phyloP scores from a whole-genome alignment of 2,797 vertebrate genomes.

The Crax fasciolata region DNA sequence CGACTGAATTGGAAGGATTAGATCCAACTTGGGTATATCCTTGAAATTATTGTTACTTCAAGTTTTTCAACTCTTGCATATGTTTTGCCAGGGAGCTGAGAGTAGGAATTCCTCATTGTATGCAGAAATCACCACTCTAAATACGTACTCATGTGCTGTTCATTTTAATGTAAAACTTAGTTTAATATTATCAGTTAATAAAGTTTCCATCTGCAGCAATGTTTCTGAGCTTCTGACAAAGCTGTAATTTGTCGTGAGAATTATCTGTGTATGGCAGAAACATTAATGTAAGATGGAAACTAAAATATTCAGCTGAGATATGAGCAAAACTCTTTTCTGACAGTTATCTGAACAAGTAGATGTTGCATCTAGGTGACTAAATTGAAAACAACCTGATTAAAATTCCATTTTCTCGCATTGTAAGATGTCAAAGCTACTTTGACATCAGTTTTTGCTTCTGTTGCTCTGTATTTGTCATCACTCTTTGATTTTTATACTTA shows the following conservation, averaged over 20 bases:
- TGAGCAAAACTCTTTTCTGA: neutral
- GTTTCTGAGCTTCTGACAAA: neutral
- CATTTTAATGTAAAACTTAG: neutral
- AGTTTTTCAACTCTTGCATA: neutral
- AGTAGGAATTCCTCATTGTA: neutral
- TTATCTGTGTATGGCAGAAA: neutral
- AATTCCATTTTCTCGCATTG: neutral
- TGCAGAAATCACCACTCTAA: neutral
- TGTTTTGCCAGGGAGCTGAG: neutral
- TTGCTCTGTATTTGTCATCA: neutral
- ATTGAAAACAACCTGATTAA: neutral
- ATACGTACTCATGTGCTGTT: neutral
- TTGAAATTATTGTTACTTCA: neutral
- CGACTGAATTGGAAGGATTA: neutral
- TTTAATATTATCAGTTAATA: neutral
- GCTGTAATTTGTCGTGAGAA: neutral
- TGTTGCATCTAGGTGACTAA: neutral
- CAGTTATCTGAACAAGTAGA: neutral
- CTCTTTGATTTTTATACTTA: neutral
- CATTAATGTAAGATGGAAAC: neutral
- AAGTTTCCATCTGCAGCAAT: neutral
- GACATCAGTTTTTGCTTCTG: neutral
- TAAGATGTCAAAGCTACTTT: neutral
- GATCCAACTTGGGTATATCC: neutral
- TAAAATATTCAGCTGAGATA: neutral